A percentile compares a stretch with the other conserved stretches of the same genome.
phyloP scores from a whole-genome alignment of 2,113 vertebrate species.

The Propithecus coquereli region DNA sequence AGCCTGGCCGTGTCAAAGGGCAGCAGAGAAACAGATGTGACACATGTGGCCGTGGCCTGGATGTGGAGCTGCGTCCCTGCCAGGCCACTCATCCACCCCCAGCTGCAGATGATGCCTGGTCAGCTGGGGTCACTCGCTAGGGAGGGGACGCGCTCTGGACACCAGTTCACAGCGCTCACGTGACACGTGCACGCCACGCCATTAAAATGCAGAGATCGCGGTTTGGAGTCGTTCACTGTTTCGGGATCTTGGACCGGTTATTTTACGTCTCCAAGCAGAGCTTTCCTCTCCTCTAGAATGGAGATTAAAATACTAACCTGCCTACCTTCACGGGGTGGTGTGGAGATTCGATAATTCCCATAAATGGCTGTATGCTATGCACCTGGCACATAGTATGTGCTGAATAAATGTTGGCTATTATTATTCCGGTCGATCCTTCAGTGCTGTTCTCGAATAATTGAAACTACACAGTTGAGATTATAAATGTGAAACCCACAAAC shows the following conservation, averaged over 20 bases:
- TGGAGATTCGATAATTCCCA: not conserved
- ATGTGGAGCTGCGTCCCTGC: rapidly evolving
- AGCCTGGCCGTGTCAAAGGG: not conserved
- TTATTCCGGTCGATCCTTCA: not conserved
- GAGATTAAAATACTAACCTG: not conserved
- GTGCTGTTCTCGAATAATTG: not conserved
- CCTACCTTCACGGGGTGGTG: not conserved
- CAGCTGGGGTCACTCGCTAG: rapidly evolving
- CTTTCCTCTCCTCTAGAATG: not conserved
- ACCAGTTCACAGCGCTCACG: rapidly evolving
- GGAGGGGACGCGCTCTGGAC: rapidly evolving
- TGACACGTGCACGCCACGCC: rapidly evolving
- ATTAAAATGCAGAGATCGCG: rapidly evolving
- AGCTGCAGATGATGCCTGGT: rapidly evolving
- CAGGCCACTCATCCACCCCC: rapidly evolving
- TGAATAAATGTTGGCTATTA: rapidly evolving
- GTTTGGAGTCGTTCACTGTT: too few relatives aligned
- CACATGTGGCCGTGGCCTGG: rapidly evolving
- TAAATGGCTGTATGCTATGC: rapidly evolving
- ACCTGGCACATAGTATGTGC: not conserved
- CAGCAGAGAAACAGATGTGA: not conserved
- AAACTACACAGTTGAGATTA: not conserved
- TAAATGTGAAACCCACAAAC: not conserved
- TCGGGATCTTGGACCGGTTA: not conserved
- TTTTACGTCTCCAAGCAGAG: not conserved